A percentile compares a stretch with the other conserved stretches of the same genome.
Evolutionary conservation across 2,113 vertebrate genomes (phyloP).

Genomic region (Dipodomys stephensi): DNA sequence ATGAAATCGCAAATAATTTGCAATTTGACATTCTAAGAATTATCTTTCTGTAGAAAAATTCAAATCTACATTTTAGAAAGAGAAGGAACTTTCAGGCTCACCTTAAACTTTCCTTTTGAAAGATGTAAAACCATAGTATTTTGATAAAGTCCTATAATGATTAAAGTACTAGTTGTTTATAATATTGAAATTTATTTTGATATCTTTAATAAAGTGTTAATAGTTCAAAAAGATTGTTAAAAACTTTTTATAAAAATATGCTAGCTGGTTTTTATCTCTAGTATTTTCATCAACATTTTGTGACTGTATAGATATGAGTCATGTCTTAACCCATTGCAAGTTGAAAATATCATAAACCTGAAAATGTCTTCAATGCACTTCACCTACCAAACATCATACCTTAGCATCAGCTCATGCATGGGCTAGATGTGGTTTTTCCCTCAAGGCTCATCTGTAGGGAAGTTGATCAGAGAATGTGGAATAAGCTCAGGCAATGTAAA

Average conservation of each 20-base stretch:
- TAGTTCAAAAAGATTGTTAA: neutral
- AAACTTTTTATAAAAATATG: neutral
- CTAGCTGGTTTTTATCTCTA: neutral
- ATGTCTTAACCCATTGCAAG: neutral
- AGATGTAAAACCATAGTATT: neutral
- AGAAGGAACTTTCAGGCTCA: neutral
- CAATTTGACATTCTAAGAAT: constrained; percentile 33
- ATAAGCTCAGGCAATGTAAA: neutral
- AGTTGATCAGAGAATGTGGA: constrained; percentile 15
- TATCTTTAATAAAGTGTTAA: neutral
- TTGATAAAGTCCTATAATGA: neutral
- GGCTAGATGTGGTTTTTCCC: neutral
- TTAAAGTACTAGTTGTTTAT: constrained; percentile 35
- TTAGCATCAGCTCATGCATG: neutral
- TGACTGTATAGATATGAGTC: neutral
- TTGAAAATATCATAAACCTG: neutral
- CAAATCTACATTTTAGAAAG: constrained; percentile 8
- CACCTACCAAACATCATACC: neutral
- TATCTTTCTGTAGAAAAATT: neutral
- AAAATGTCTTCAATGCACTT: neutral
- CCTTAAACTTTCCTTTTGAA: constrained; percentile 45
- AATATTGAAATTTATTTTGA: constrained; percentile 32
- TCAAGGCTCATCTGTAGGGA: neutral
- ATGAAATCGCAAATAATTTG: constrained; percentile 26
- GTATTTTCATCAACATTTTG: neutral